Base-by-base conservation (phyloP, 2,113 vertebrate species). In the Melanotaenia duboulayi region DNA sequence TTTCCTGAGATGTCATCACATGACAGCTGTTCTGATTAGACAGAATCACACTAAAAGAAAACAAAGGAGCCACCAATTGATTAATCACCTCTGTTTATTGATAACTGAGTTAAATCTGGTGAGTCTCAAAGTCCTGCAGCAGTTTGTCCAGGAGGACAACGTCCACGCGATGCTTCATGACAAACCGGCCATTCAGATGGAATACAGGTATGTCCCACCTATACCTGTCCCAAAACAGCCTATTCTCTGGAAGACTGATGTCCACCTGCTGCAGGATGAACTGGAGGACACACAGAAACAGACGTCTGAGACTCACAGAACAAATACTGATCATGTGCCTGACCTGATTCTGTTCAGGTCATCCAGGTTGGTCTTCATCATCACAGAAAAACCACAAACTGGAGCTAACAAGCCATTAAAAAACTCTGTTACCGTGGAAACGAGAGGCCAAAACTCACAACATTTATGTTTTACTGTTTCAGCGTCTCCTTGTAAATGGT, bases 201-300 rank as follows among this genome's bases (percentile, higher is more conserved):
- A 91, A 90, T 16, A 91, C 87, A 0, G 90, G 90, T 7, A 91
- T 91, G 74, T 91, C 87, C 82, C 76, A 86, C 56, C 35, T 74
- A 78, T 90, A 91, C 59, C 72, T 78, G 74, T 88, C 80, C 1
- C 23, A 76, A 86, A 86, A 91, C 14, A 32, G 11, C 0, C 11
- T 58, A 82, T 91, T 88, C 72, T 91, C 86, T 39, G 86, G 86
- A 13, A 73, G 84, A 64, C 61, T 84, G 63, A 91, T 91, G 76
- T 91, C 89, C 74, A 91, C 87, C 56, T 78, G 80, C 80, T 87
- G 80, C 17, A 91, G 42, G 37, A 82, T 32, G 65, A 91, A 87
- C 89, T 91, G 69, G 0, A 11, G 17, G 19, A 74, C 13, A 74
- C 11, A 74, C 23, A 35, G 13, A 6, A 11, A 24, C 23, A 4